Evolutionary conservation across 2,113 vertebrate genomes (phyloP).

Genomic region (Orcinus orca): DNA sequence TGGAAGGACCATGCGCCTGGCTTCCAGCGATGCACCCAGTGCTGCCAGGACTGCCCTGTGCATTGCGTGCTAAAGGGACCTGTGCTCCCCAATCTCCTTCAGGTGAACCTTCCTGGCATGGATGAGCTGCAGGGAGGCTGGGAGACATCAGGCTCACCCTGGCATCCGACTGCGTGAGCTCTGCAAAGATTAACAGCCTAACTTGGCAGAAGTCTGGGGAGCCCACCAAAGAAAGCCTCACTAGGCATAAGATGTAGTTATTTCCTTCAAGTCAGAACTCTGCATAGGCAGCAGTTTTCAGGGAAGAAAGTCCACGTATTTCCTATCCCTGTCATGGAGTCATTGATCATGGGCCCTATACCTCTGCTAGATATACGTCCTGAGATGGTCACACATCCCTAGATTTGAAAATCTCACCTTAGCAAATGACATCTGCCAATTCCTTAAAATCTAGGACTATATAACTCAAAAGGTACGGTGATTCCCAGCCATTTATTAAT

Average conservation of each 20-base stretch:
- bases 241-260: neutral
- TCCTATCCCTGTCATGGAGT: neutral
- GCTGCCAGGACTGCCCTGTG: neutral
- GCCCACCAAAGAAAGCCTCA: neutral
- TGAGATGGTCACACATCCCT: neutral
- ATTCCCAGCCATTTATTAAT: neutral
- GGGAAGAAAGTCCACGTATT: neutral
- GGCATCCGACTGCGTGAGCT: neutral
- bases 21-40: rapidly evolving
- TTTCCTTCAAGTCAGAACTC: neutral
- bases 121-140: neutral
- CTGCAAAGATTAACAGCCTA: neutral
- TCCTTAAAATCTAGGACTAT: neutral
- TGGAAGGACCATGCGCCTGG: neutral
- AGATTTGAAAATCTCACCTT: neutral
- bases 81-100: neutral
- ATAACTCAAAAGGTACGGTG: neutral
- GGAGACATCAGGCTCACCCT: neutral
- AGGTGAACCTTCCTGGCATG: neutral
- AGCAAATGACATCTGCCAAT: neutral
- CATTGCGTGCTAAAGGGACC: rapidly evolving
- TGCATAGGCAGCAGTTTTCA: neutral
- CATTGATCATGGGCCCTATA: neutral
- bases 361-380: neutral
- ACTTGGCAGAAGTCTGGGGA: neutral